Base-by-base conservation (phyloP, 64 coral and sea anemone genomes). In the Exaiptasia diaphana region DNA sequence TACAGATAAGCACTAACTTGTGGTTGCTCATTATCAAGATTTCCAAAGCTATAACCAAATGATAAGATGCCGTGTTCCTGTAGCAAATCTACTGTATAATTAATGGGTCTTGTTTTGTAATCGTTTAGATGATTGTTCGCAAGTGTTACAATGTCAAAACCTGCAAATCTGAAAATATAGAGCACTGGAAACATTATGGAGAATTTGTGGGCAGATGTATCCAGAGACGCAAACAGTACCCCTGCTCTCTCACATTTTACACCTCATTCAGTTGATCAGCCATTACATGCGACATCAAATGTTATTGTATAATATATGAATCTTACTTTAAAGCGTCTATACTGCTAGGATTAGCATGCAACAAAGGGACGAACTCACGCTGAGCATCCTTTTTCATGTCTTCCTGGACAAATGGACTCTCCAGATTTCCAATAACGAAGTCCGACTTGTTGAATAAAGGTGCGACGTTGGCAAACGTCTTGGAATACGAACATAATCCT, bases 401-500 rank as follows among this genome's bases (percentile, higher is more conserved):
- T 32, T 71, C 44, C 36, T 46, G 62, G 15, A 86, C 83, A 60
- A 90, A 87, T 30, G 93, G 81, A 1, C 87, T 76, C 56, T 96
- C 93, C 31, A 86, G 64, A 50, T 96, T 96, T 27, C 75, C 87
- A 5, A 96, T 55, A 21, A 87, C 59, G 40, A 96, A 67, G 49
- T 96, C 93, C 24, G 87, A 87, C 7, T 82, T 25, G 70, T 82
- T 85, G 43, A 96, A 71, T 24, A 52, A 17, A 25, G 61, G 4
- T 2, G 82, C 82, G 3, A 96, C 87, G 4, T 96, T 85, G 11
- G 37, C 40, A 23, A 96, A 69, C 15, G 76, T 63, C 18, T 85
- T 81, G 40, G 68, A 86, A 33, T 96, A 96, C 3, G 25, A 38
- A 41, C 73, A 38, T 11, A 82, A 59, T 13, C 70, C 53, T 10